Evolutionary conservation across 92 coral and sea anemone genomes (phyloP), one percentile per base, ranked within the genome.

Genomic region (Porites divaricata): DNA sequence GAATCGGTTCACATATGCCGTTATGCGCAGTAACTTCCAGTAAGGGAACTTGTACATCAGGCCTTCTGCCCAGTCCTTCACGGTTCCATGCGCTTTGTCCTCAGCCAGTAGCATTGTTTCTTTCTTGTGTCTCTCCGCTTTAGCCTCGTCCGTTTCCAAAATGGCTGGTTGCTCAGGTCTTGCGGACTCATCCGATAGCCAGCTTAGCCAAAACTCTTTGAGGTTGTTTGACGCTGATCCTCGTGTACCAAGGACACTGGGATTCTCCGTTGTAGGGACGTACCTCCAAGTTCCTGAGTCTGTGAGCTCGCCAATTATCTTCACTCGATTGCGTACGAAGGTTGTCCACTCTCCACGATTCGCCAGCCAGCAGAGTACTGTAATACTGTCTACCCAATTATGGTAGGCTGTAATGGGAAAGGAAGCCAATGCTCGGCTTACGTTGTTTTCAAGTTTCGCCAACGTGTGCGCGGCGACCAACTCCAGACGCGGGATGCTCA

Each of bases 111-210:
- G 41, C 21, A 74, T 13, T 68, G 22, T 6, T 6, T 56, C 22
- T 65, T 88, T 68, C n/a, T 89, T 89, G 72, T 71, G 61, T 21
- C 65, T 63, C n/a, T 63, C 87, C 11, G 67, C 74, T 21, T 72
- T 64, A 13, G 87, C 76, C 23, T 84, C 89, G 17, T 28, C 23
- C 15, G 89, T 91, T 28, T 69, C 80, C 57, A 54, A 52, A 9
- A 79, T 76, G 26, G 75, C 90, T 19, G 91, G 95, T 86, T 89
- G 87, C 75, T 74, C 67, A 72, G 95, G 91, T 64, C 82, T 80
- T 12, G 25, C 72, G 7, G 3, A 28, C 70, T 77, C 77, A 41
- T 88, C 79, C 11, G 83, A 62, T 5, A 92, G 41, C 91, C 95
- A 86, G 51, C 63, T 66, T 14, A 85, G 61, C 95, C 92, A 85